Conservation (phyloP, 2,888 invertebrate species). For the Neoascia interrupta region DNA sequence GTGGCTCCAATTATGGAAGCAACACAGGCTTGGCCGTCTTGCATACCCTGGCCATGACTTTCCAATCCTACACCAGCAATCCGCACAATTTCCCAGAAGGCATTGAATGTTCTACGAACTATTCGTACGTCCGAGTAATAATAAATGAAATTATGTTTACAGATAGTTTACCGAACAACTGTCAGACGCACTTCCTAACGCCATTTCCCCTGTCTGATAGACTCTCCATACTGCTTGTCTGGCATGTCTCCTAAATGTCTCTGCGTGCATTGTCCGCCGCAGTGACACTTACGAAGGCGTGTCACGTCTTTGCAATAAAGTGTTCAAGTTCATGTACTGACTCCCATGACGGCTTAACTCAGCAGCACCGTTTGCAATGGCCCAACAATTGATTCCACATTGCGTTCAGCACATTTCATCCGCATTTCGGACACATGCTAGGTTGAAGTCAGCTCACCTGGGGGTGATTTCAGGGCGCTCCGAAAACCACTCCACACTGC, state of each 20-base stretch:
- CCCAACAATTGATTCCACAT: conserved; percentile 58
- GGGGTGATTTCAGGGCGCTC: conserved; percentile 6
- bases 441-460: conserved; percentile 31
- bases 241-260: conserved; percentile 60
- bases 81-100: conserved; percentile 31
- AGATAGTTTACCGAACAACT: conserved; percentile 43
- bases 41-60: conserved; percentile 17
- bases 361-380: too few species aligned
- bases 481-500: conserved; percentile 23
- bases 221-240: background rate
- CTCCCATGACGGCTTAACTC: conserved; percentile 3
- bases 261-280: conserved; percentile 31
- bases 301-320: conserved; percentile 61
- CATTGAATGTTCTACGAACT: conserved; percentile 24
- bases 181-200: conserved; percentile 65
- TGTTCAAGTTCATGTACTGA: conserved; percentile 61
- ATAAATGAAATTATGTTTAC: conserved; percentile 58
- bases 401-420: conserved; percentile 42
- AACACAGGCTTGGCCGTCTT: too few species aligned
- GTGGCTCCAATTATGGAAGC: conserved; percentile 37
- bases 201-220: conserved; percentile 40
- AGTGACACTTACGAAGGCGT: conserved; percentile 29
- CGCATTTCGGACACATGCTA: conserved; percentile 18
- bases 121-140: conserved; percentile 42
- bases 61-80: conserved; percentile 46